These are phyloP conservation scores for Rotaria magnacalcarata DNA, from an alignment of 2,888 invertebrate species.

Conservation along the genomic window DNA sequence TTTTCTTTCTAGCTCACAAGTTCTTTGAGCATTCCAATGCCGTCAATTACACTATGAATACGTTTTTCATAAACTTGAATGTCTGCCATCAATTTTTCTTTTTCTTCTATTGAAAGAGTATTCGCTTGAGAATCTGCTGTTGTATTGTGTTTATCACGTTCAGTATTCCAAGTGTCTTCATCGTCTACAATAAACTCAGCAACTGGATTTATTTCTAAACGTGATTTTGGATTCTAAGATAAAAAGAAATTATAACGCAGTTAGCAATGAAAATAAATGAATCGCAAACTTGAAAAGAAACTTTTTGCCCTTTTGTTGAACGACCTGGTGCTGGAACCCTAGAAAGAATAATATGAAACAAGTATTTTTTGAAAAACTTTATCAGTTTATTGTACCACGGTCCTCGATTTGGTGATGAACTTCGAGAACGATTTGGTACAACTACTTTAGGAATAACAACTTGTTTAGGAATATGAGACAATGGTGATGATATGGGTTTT, in stretches of 20 bases:
- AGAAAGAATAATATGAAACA: background rate
- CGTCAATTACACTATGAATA: background rate
- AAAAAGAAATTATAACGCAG: background rate
- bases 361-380: background rate
- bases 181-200: background rate
- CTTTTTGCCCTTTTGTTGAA: slow-evolving; percentile 21
- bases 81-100: background rate
- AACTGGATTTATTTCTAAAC: slow-evolving; percentile 34
- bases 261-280: too few relatives aligned
- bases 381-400: background rate
- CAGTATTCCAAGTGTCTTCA: background rate
- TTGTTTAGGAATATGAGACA: background rate
- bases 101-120: background rate
- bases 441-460: background rate
- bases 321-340: slow-evolving; percentile 28
- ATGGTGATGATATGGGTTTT: background rate
- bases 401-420: background rate
- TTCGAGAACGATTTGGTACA: background rate
- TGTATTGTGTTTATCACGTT: background rate
- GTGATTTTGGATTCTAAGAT: background rate
- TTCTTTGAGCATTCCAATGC: background rate
- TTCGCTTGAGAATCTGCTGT: background rate
- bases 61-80: slow-evolving; percentile 8
- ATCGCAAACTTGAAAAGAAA: background rate
- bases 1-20: background rate